A percentile compares a stretch with the other conserved stretches of the same genome.
phyloP scores from a whole-genome alignment of 1,140 invertebrate genomes.

The Hypothenemus hampei region DNA sequence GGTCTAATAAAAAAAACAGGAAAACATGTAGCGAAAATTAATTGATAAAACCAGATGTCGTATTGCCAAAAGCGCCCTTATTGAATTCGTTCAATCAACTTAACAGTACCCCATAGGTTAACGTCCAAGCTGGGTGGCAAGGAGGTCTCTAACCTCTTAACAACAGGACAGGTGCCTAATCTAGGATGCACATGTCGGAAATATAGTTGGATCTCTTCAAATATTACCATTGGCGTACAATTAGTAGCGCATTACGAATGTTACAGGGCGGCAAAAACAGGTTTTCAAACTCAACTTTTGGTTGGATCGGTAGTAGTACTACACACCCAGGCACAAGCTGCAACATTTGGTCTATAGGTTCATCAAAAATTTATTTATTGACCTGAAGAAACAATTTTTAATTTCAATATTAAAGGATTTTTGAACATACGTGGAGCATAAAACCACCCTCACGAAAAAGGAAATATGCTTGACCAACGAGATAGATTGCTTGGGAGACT shows the following conservation, averaged over 20 bases:
- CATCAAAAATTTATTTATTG: too few relatives aligned
- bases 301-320: too few relatives aligned
- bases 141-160: conserved; percentile 8
- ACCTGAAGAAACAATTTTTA: too few relatives aligned
- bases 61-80: neutral
- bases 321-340: too few relatives aligned
- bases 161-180: conserved; percentile 5
- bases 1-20: neutral
- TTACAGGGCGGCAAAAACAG: too few relatives aligned
- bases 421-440: too few relatives aligned
- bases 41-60: neutral
- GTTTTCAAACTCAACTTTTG: too few relatives aligned
- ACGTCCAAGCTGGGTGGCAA: conserved; percentile 1
- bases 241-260: too few relatives aligned
- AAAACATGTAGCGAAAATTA: neutral
- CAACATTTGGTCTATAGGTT: too few relatives aligned
- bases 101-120: conserved; percentile 10
- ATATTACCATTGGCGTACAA: too few relatives aligned
- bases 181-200: conserved; percentile 10
- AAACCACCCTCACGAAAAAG: too few relatives aligned
- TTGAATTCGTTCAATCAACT: neutral
- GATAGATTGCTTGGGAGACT: conserved; percentile 2
- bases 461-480: conserved; percentile 14
- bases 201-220: neutral
- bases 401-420: too few relatives aligned